Conservation (phyloP, 2,797 vertebrate genomes). For the Helostoma temminkii region DNA sequence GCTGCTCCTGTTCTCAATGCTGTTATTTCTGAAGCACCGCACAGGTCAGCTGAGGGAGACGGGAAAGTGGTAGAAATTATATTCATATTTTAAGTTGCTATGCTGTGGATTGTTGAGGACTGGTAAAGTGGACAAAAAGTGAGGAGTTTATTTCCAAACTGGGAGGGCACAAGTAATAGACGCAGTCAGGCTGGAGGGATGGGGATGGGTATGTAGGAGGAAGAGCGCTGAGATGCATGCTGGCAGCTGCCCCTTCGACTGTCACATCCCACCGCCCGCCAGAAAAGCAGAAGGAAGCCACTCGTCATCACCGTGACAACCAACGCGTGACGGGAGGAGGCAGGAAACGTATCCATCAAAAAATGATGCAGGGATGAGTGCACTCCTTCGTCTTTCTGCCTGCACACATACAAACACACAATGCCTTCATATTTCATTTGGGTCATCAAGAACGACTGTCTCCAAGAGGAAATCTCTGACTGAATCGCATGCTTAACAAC, state of each 20-base stretch:
- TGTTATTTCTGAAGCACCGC: conserved; percentile 53
- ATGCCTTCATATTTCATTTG: conserved; percentile 69
- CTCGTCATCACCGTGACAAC: conserved; percentile 75
- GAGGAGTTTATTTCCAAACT: conserved; percentile 46
- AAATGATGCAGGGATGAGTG: conserved; percentile 67
- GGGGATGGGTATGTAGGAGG: conserved; percentile 18
- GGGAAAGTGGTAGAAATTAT: neutral
- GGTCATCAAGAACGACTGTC: conserved; percentile 67
- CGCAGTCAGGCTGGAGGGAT: neutral
- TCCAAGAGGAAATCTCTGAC: conserved; percentile 65
- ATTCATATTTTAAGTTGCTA: conserved; percentile 41
- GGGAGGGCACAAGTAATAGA: neutral
- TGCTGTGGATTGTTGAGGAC: neutral
- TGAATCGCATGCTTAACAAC: conserved; percentile 55
- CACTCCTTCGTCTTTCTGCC: conserved; percentile 32
- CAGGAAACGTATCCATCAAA: conserved; percentile 77
- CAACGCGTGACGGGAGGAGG: conserved; percentile 63
- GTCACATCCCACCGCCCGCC: conserved; percentile 66
- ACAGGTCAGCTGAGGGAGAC: conserved; percentile 32
- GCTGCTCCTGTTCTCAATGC: conserved; percentile 39
- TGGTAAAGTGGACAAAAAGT: conserved; percentile 33
- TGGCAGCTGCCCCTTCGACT: conserved; percentile 61
- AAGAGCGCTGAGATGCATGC: conserved; percentile 41
- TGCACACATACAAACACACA: conserved; percentile 19
- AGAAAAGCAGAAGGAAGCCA: conserved; percentile 74